A percentile compares a stretch with the other conserved stretches of the same genome.
These are phyloP conservation scores for Heliocidaris erythrogramma DNA, from an alignment of 35 echinoderm and acorn worm genomes.

Conservation along the genomic window DNA sequence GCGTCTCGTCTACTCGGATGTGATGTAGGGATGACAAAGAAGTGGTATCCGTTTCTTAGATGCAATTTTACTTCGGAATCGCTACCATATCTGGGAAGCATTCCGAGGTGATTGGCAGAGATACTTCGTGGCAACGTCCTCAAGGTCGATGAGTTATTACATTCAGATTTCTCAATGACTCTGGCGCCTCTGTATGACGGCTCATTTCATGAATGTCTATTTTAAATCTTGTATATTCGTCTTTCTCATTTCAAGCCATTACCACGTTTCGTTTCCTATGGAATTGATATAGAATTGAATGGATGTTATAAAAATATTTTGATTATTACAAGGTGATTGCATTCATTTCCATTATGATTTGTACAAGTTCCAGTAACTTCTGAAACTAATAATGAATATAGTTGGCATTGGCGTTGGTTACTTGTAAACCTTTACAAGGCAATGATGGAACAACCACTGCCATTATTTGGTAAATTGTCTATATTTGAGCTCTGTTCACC, in stretches of 20 bases:
- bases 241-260: neutral
- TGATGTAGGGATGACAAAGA: neutral
- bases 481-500: neutral
- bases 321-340: too few relatives aligned
- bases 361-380: neutral
- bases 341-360: neutral
- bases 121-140: neutral
- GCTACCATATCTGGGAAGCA: neutral
- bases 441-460: neutral
- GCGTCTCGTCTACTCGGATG: neutral
- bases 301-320: too few relatives aligned
- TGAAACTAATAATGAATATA: neutral
- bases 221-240: neutral
- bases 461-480: neutral
- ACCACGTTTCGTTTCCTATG: neutral
- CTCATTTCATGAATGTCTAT: neutral
- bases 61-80: neutral
- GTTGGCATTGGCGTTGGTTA: neutral
- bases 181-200: neutral
- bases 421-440: neutral
- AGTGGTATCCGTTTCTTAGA: neutral
- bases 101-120: neutral
- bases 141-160: neutral
- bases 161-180: neutral
- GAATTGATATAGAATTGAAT: neutral